Evolutionary conservation across 2,797 vertebrate species (phyloP), one percentile per base, ranked within the genome.

Genomic region (Mus caroli): DNA sequence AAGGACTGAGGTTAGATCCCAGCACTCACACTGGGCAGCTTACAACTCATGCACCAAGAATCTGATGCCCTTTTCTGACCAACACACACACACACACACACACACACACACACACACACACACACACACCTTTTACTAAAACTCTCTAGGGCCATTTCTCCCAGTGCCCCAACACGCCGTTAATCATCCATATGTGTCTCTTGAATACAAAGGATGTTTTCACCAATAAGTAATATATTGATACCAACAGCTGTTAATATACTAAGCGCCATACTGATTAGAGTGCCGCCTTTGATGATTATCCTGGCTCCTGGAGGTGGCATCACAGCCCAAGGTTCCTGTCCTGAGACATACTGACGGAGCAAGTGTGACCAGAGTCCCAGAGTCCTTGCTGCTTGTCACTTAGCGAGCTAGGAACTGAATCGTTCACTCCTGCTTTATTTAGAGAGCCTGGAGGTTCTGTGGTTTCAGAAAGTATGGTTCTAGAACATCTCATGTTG

Each of bases 171-270:
- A 58, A 73, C 10, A 43, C 9, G 1, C 40, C 75, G 87, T 13
- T 3, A 12, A 67, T 37, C 60, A 69, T 31, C 62, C 91, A 37
- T 95, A 60, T 20, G 10, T 24, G 37, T 77, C 94, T 62, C 26
- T 60, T 88, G 4, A 9, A 3, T 67, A 62, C 87, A 86, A 94
- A 67, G 14, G 50, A 91, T 82, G 64, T 43, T 64, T 79, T 76
- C 76, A 85, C 28, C 34, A 95, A 34, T 52, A n/a, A 92, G 52
- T 67, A 34, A 20, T 20, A 82, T 94, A 58, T 82, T 84, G 82
- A 88, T 2, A 46, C 56, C 11, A 15, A 93, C 86, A 22, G 22
- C 80, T 64, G 54, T 73, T n/a, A 71, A 9, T 58, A 54, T 92
- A 28, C 52, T 46, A 52, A 96, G 40, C 43, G 28, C 22, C 4